Percentiles rank a stretch among this genome's conserved stretches.
Evolutionary conservation across 2,888 invertebrate species (phyloP).

Genomic region (Heteromurus nitidus): DNA sequence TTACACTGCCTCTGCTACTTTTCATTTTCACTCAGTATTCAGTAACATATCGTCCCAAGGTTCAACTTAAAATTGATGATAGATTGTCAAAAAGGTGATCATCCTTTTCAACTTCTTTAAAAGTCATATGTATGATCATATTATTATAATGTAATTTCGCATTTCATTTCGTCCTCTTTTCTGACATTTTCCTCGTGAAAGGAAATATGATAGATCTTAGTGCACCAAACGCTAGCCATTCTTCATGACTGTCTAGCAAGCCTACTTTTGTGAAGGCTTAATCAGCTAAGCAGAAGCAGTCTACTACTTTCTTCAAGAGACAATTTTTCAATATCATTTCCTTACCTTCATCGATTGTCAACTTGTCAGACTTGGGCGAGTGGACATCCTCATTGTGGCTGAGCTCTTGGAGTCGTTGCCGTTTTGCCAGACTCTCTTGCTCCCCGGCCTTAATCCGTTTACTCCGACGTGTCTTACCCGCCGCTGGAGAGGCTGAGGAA

Average conservation of each 20-base stretch:
- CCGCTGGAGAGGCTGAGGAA: constrained; percentile 13
- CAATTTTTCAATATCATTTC: constrained; percentile 39
- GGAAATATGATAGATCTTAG: too few species aligned
- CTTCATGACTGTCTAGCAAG: background rate
- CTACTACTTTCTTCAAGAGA: too few species aligned
- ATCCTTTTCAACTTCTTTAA: constrained; percentile 1
- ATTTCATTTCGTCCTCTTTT: constrained; percentile 21
- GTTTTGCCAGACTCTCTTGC: constrained; percentile 29
- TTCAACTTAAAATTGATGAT: constrained; percentile 15
- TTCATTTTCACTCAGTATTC: too few species aligned
- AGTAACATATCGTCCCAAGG: too few species aligned
- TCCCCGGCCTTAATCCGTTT: constrained; percentile 57
- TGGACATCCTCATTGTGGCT: constrained; percentile 51
- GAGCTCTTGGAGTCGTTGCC: constrained; percentile 2
- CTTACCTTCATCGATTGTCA: constrained; percentile 73
- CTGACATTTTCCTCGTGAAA: too few species aligned
- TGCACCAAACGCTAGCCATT: too few species aligned
- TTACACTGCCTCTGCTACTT: too few species aligned
- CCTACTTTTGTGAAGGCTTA: too few species aligned
- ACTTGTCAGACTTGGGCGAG: constrained; percentile 71
- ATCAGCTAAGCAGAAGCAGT: too few species aligned
- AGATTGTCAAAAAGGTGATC: constrained; percentile 38
- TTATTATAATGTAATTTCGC: constrained; percentile 27
- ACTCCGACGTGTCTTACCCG: constrained; percentile 46
- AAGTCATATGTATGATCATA: constrained; percentile 5